Base-by-base conservation (phyloP, 2,888 invertebrate species). In the Trissolcus brochymenae region DNA sequence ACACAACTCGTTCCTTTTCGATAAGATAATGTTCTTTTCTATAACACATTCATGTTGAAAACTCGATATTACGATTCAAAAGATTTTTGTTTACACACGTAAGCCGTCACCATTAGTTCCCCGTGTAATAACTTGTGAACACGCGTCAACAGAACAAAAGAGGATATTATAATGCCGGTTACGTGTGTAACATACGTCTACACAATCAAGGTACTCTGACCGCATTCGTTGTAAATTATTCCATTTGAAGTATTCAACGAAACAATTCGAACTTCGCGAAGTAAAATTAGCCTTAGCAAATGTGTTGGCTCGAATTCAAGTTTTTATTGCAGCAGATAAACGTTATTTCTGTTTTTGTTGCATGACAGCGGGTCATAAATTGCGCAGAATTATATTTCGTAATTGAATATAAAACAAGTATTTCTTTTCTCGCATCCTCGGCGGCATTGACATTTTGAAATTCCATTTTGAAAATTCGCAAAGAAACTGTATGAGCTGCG, bases 301-400 rank as follows among this genome's bases (percentile, higher is more conserved):
- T 65, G 64, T 54, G 64, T 54, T 65, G 65, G 72, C 54, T 59
- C 35, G 64, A 51, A 59, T 72, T 72, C 64, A 64, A 72, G 35
- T 65, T 72, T 72, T 64, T 65, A 59, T 16, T 29, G 71, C 57
- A 43, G 14, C 11, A 43, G 16, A 40, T 71, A 57, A 71, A 50
- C 29, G 55, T 54, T 70, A 56, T 50, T 61, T 62, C 35, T 62
- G 50, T 40, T 60, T 35, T 70, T 62, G 56, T 68, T 60, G 21
- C 46, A 54, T 49, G 29, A 54, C 53, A 62, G 17, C 16, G n/a
- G 16, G 21, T 16, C 43, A 41, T 60, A 68, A 54, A 68, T 60
- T 21, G 13, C 50, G 19, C 25, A 25, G 19, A 60, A 68, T 68
- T 49, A 60, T 68, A 67, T 59, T 66, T 68, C 55, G 53, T 68